Percentiles rank a stretch among this genome's conserved stretches.
These are phyloP conservation scores for Sceloporus undulatus DNA, from an alignment of 2,113 vertebrate species.

Conservation along the genomic window DNA sequence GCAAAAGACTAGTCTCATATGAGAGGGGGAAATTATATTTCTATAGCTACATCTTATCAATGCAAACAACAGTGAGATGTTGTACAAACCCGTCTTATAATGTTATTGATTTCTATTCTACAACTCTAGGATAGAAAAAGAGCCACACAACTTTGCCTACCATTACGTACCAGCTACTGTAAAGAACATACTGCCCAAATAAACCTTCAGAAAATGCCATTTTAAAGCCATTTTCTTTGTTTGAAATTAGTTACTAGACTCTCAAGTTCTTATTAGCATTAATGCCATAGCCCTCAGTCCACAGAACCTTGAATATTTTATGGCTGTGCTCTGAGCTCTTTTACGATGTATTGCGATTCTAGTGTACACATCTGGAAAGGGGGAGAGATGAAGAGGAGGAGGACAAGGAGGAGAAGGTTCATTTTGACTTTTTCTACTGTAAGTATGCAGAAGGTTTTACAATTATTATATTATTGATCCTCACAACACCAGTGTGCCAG, in stretches of 20 bases:
- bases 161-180: not conserved
- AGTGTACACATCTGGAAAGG: too few relatives aligned
- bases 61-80: not conserved
- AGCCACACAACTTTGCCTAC: constrained; percentile 37
- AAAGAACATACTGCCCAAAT: constrained; percentile 23
- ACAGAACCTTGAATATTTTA: not conserved
- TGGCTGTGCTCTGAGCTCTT: not conserved
- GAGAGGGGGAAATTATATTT: not conserved
- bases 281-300: not conserved
- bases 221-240: constrained; percentile 58
- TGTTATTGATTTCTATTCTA: not conserved
- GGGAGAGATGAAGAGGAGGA: too few relatives aligned
- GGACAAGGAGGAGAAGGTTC: too few relatives aligned
- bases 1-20: not conserved
- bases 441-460: too few relatives aligned
- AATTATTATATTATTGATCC: too few relatives aligned
- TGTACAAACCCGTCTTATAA: not conserved
- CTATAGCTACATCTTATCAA: not conserved
- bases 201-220: constrained; percentile 34
- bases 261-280: not conserved
- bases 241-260: constrained; percentile 53
- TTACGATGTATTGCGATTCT: not conserved
- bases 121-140: constrained; percentile 15
- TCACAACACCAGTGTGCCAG: too few relatives aligned
- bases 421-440: too few relatives aligned